Evolutionary conservation across 2,888 invertebrate species (phyloP), one percentile per base, ranked within the genome.

Genomic region (Endotricha flammealis): DNA sequence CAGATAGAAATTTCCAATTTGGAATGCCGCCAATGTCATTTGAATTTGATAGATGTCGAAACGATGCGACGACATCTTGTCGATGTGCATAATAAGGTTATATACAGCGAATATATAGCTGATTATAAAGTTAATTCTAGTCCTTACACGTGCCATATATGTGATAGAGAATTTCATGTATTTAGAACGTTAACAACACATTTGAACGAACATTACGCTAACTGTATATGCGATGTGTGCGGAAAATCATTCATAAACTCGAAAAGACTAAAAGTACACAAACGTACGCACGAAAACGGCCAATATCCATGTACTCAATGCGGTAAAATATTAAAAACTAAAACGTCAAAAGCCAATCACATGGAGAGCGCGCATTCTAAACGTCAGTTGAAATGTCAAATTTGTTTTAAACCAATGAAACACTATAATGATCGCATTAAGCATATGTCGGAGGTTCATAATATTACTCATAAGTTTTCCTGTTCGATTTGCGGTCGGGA

Each of bases 151-250:
- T 83, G 83, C 31, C 83, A 82, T 38, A 39, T 82, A 7, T 83
- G 83, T 25, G 46, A 57, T 0, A 53, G 54, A 22, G 64, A 77
- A 20, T 83, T 79, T 23, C 82, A 83, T 29, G 81, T 81, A 0
- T 83, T 83, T 35, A 54, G 82, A 14, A 75, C 74, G 0, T 39
- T 83, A 2, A 81, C 82, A 0, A 76, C 70, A 1, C 88, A 88
- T 53, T 46, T 88, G 14, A 88, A 88, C 29, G 81, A 79, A 16
- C 88, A 88, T 27, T 87, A 85, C 36, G 76, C 80, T 0, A 81
- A 82, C 22, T 86, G 79, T 29, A 82, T 87, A 14, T 88, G 88
- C 44, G 77, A 80, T 39, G 74, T 86, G 1, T 88, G 88, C 43
- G 85, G 85, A 0, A 87, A 87, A 52, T 78, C 83, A 0, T 88